Percentiles rank a stretch among this genome's conserved stretches.
These are phyloP conservation scores for Cryptotermes secundus DNA, from an alignment of 1,140 invertebrate genomes.

Conservation along the genomic window DNA sequence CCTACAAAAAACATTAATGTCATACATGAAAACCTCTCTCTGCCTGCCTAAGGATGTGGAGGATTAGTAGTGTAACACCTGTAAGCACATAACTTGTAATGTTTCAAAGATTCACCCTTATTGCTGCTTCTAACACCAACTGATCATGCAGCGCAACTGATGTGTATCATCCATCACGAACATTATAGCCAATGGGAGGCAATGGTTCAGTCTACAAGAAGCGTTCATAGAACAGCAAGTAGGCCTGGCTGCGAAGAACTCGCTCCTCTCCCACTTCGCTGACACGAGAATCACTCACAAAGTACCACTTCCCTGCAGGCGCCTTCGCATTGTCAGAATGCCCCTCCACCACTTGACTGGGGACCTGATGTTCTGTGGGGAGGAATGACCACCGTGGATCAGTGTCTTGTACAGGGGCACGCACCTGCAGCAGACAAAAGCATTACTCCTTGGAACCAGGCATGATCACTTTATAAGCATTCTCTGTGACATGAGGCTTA, in stretches of 20 bases:
- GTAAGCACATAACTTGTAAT: too few species aligned
- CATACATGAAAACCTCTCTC: too few species aligned
- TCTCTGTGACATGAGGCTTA: conserved; percentile 41
- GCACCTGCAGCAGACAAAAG: conserved; percentile 41
- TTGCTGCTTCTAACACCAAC: too few species aligned
- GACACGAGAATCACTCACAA: conserved; percentile 86
- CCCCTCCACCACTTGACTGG: background rate
- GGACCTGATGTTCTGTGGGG: conserved; percentile 51
- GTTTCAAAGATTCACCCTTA: too few species aligned
- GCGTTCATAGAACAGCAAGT: conserved; percentile 95
- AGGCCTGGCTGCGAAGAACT: conserved; percentile 89
- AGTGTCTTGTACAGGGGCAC: conserved; percentile 54
- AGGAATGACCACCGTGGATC: conserved; percentile 69
- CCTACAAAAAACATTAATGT: too few species aligned
- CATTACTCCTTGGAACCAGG: too few species aligned
- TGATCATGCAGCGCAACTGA: too few species aligned
- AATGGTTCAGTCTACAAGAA: conserved; percentile 49
- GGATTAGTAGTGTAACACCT: too few species aligned
- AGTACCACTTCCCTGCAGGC: conserved; percentile 86
- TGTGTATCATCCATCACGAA: too few species aligned
- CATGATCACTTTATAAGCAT: too few species aligned
- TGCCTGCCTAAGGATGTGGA: too few species aligned
- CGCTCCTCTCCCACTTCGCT: conserved; percentile 73
- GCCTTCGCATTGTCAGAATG: conserved; percentile 47
- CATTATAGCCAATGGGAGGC: too few species aligned